These are phyloP conservation scores for Phacellophora camtschatica DNA, from an alignment of 30 jellyfish, hydroid and myxozoan species.

Conservation along the genomic window DNA sequence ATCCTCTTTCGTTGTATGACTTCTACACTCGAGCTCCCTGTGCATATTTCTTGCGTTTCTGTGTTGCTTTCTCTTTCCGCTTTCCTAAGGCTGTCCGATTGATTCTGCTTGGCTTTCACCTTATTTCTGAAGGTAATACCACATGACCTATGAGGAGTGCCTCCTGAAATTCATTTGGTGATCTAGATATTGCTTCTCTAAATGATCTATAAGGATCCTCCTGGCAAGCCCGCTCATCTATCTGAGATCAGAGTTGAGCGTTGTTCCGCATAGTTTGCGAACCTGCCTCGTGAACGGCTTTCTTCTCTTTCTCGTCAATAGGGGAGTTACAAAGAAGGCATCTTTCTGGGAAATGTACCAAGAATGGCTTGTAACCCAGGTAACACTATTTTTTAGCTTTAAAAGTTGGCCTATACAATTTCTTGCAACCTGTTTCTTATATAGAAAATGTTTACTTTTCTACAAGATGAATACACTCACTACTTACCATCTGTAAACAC, in stretches of 20 bases:
- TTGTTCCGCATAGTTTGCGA: constrained; percentile 1
- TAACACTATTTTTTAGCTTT: background rate
- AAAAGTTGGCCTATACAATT: background rate
- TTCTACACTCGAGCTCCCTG: background rate
- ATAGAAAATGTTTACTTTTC: background rate
- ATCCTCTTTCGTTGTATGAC: background rate
- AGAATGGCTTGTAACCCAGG: constrained; percentile 1
- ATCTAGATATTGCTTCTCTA: constrained; percentile 24
- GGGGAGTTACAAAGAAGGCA: constrained; percentile 26
- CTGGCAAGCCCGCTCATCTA: constrained; percentile 16
- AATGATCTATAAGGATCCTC: constrained; percentile 35
- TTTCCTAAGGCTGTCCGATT: constrained; percentile 11
- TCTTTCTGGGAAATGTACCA: constrained; percentile 16
- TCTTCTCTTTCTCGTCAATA: background rate
- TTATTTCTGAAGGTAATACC: constrained; percentile 20
- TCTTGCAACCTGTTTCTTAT: background rate
- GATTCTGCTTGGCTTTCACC: constrained; percentile 4
- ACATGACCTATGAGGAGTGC: constrained; percentile 18
- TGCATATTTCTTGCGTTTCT: constrained; percentile 3
- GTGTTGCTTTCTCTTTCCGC: constrained; percentile 6
- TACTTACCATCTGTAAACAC: background rate
- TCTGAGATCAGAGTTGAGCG: constrained; percentile 22
- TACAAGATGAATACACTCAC: background rate
- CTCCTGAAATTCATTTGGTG: constrained; percentile 20
- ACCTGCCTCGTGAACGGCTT: constrained; percentile 35